These are phyloP conservation scores for Tarsius wallacei DNA, from an alignment of 2,797 vertebrate genomes.

Conservation along the genomic window DNA sequence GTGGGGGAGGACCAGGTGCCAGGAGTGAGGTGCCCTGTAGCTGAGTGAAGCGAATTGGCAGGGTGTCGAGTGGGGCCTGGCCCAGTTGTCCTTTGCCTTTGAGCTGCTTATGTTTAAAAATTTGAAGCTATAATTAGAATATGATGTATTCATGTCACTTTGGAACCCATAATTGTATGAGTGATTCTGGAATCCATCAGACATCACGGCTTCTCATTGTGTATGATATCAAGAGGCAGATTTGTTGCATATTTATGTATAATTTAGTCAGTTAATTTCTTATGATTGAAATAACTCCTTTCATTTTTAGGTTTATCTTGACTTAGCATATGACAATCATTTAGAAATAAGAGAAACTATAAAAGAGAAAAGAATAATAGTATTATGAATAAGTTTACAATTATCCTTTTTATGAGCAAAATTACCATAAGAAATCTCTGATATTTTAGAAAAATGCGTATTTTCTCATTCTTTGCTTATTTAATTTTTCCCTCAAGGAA, in stretches of 20 bases:
- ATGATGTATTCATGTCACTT: constrained; percentile 59
- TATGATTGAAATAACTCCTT: constrained; percentile 75
- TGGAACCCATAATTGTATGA: constrained; percentile 67
- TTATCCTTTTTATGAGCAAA: constrained; percentile 71
- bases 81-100: neutral
- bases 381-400: constrained; percentile 70
- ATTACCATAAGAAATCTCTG: constrained; percentile 71
- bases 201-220: constrained; percentile 68
- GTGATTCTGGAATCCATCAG: constrained; percentile 73
- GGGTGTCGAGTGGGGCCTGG: neutral
- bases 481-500: constrained; percentile 79
- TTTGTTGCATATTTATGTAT: constrained; percentile 71
- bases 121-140: constrained; percentile 66
- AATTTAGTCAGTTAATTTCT: constrained; percentile 84
- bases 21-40: neutral
- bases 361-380: constrained; percentile 57
- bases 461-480: constrained; percentile 69
- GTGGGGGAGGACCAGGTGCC: rapidly evolving
- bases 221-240: constrained; percentile 59
- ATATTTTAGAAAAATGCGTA: constrained; percentile 62
- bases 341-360: constrained; percentile 75
- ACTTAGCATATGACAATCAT: constrained; percentile 68
- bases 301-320: constrained; percentile 82
- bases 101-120: neutral
- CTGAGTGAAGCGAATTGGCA: neutral